phyloP scores from a whole-genome alignment of 2,113 vertebrate genomes.

The Hippocampus comes region DNA sequence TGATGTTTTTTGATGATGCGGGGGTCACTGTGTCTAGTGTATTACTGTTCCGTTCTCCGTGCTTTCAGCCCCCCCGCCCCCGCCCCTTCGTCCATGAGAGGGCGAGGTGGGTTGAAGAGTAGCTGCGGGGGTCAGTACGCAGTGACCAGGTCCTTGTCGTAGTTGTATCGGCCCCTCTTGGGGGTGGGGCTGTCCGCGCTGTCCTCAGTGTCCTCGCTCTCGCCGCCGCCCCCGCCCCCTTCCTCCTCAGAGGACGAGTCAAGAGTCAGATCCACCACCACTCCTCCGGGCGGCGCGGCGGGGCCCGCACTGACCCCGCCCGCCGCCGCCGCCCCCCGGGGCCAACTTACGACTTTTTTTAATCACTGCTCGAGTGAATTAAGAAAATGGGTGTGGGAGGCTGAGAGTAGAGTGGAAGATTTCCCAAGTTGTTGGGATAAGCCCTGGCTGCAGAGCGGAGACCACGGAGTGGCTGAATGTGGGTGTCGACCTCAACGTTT shows the following conservation, averaged over 20 bases:
- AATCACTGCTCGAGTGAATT: no score
- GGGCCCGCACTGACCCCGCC: constrained; percentile 44
- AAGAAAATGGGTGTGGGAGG: no score
- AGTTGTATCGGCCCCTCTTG: constrained; percentile 88
- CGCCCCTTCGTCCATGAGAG: constrained; percentile 56
- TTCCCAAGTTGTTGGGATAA: no score
- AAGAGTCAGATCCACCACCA: constrained; percentile 94
- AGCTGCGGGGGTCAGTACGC: constrained; percentile 83
- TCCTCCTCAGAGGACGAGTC: constrained; percentile 92
- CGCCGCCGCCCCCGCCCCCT: constrained; percentile 77
- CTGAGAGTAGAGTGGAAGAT: no score
- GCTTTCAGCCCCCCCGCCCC: constrained; percentile 39
- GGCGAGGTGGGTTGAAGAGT: constrained; percentile 18
- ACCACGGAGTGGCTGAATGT: no score
- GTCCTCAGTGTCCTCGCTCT: constrained; percentile 92
- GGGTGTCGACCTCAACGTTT: no score
- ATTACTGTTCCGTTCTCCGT: constrained; percentile 56
- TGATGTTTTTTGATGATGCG: constrained; percentile 29
- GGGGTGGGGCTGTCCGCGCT: constrained; percentile 84
- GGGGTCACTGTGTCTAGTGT: constrained; percentile 52
- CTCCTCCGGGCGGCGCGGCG: constrained; percentile 68
- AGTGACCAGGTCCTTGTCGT: constrained; percentile 92
- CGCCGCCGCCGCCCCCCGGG: constrained; percentile 61
- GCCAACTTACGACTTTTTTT: no score
- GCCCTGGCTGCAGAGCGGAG: no score